phyloP scores from a whole-genome alignment of 2,797 vertebrate species.

The Euphonia xanthogaster region DNA sequence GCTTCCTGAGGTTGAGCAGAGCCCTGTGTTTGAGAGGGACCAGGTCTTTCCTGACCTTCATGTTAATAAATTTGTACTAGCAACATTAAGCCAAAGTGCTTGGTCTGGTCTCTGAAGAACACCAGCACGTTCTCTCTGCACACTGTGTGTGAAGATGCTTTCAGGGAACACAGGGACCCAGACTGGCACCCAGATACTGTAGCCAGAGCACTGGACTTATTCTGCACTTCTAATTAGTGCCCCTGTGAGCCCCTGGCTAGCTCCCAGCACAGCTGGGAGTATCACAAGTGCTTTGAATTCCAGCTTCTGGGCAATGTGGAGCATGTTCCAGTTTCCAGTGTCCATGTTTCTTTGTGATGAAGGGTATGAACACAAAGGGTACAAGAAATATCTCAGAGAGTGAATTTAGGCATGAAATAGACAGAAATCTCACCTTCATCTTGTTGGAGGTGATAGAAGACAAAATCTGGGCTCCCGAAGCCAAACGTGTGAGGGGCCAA shows the following conservation, averaged over 20 bases:
- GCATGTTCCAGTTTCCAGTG: background rate
- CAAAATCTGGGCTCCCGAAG: background rate
- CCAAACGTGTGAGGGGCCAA: fast-evolving
- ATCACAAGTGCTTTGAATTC: background rate
- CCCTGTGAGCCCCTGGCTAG: background rate
- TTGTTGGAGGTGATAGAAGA: background rate
- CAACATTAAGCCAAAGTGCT: background rate
- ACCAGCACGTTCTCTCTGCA: background rate
- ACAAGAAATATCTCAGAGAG: background rate
- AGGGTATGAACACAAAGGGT: background rate
- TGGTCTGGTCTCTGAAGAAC: background rate
- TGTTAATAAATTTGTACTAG: background rate
- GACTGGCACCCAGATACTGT: background rate
- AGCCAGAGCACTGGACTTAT: background rate
- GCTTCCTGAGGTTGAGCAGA: background rate
- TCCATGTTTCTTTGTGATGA: background rate
- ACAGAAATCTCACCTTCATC: background rate
- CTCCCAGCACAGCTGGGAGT: background rate
- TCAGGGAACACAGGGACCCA: background rate
- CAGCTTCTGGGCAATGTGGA: background rate
- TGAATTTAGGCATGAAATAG: background rate
- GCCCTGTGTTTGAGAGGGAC: background rate
- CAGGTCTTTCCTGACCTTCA: background rate
- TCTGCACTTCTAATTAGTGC: background rate
- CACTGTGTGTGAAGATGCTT: background rate